Base-by-base conservation (phyloP, 2,113 vertebrate genomes). In the Pollachius pollachius region DNA sequence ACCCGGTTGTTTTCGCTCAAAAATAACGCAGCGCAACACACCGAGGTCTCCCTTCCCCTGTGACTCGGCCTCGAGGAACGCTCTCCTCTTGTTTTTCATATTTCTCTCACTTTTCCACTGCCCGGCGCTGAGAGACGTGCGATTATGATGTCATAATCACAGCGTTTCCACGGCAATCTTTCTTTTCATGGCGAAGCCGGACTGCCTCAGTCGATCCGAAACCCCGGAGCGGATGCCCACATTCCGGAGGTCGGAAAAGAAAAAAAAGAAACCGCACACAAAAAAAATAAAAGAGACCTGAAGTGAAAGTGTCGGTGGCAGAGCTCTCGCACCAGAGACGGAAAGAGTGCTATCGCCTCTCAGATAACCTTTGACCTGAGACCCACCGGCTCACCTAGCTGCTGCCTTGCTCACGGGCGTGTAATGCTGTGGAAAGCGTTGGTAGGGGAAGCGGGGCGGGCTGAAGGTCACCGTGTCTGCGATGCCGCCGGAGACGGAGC, bases 131-230 rank as follows among this genome's bases (percentile, higher is more conserved):
- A 78, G 62, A 61, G 73, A 90, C 41, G 41, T 13, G 54, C 54
- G 54, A 57, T 16, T n/a, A n/a, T 91, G 89, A 92, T 88, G 89
- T 91, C 84, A 90, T 86, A 63, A 79, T 82, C 62, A 5, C 73
- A 1, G 71, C 86, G 65, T 90, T 89, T 91, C 89, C 89, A 91
- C 60, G 72, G 84, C 72, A 48, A 48, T 48, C 41, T 9, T 13
- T 48, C 41, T 48, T 48, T 72, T 79, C 72, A 73, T 81, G 83
- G 78, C 76, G 87, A 85, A 84, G 83, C 84, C 78, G 76, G 58
- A n/a, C 68, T 70, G 34, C 79, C 85, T 72, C 82, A 73, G 69
- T 74, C 72, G 73, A 82, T 84, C 79, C 75, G 81, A 62, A 73
- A 73, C 61, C 64, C 5, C 30, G 8, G 41, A 48, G 41, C 41